A percentile compares a stretch with the other conserved stretches of the same genome.
Conservation (phyloP, 2,797 vertebrate species). For the Danio aesculapii region DNA sequence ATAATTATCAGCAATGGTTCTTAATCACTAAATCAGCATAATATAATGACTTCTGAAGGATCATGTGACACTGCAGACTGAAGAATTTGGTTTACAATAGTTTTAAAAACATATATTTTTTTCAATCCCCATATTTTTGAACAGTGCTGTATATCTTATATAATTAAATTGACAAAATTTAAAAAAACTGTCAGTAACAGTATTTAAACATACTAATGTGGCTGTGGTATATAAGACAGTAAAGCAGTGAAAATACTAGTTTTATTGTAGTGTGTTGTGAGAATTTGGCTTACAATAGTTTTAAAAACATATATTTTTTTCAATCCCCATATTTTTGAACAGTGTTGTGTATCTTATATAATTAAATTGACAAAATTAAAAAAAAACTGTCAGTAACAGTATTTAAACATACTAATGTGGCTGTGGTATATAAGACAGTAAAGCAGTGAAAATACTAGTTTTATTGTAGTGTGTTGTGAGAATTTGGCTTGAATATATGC, state of each 20-base stretch:
- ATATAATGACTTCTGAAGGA: neutral
- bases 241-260: neutral
- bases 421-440: neutral
- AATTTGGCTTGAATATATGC: conserved; percentile 19
- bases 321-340: neutral
- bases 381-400: no score
- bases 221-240: neutral
- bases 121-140: neutral
- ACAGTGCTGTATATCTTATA: neutral
- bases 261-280: neutral
- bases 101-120: no score
- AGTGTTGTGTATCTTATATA: neutral
- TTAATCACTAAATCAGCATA: neutral
- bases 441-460: neutral
- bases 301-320: neutral
- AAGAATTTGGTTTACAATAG: no score
- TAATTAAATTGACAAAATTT: neutral
- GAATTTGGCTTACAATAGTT: no score
- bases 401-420: neutral
- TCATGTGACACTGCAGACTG: neutral
- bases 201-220: neutral
- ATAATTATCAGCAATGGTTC: no score
- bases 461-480: neutral
- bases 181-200: no score
- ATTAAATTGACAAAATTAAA: neutral